Conservation (phyloP, 1,140 invertebrate species). For the Dysdera silvatica region DNA sequence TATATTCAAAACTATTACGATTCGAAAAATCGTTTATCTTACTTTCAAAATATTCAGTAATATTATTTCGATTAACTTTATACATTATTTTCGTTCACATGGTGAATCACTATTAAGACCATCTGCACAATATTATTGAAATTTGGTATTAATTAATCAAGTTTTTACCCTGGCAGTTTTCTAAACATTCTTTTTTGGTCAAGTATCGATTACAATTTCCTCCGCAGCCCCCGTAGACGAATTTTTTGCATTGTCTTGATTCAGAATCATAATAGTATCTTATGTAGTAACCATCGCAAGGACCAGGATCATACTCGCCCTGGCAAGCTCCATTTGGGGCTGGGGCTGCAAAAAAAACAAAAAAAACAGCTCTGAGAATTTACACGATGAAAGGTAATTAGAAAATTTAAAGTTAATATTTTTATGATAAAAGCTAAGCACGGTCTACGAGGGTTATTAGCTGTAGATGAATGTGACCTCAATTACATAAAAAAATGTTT, state of each 20-base stretch:
- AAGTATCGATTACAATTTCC: conserved; percentile 26
- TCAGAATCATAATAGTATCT: conserved; percentile 28
- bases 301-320: neutral
- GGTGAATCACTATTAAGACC: too few species aligned
- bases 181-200: conserved; percentile 14
- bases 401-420: neutral
- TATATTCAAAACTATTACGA: too few species aligned
- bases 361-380: neutral
- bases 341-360: too few species aligned
- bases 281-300: neutral
- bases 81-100: too few species aligned
- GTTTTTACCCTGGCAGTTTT: conserved; percentile 24
- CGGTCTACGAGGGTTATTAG: neutral
- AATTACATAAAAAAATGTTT: neutral
- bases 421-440: neutral
- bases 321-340: neutral
- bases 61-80: too few species aligned
- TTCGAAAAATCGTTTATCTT: too few species aligned
- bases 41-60: too few species aligned
- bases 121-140: too few species aligned
- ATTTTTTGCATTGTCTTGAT: conserved; percentile 20
- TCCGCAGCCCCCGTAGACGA: conserved; percentile 27
- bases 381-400: neutral
- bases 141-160: too few species aligned
- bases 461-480: neutral